A percentile compares a stretch with the other conserved stretches of the same genome.
Conservation (phyloP, 2,888 invertebrate genomes). For the Apamea monoglypha region DNA sequence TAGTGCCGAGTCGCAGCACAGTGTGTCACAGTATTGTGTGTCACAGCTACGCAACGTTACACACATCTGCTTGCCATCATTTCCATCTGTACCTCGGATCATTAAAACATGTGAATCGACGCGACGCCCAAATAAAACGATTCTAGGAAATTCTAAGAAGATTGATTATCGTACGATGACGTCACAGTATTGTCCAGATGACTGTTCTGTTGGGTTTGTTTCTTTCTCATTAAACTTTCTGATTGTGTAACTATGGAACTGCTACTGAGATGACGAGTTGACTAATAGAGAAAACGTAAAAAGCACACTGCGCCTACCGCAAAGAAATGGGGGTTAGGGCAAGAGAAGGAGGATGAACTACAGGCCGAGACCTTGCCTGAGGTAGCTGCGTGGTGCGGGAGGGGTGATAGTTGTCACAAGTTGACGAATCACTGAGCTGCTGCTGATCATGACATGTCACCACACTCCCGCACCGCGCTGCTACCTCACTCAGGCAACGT, state of each 20-base stretch:
- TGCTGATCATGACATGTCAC: no score
- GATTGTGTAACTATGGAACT: neutral
- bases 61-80: slow-evolving; percentile 14
- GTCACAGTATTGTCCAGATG: slow-evolving; percentile 20
- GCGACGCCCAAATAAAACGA: slow-evolving; percentile 4
- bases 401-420: no score
- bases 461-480: no score
- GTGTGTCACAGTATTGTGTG: no score
- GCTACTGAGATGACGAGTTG: neutral
- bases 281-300: neutral
- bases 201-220: neutral
- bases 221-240: neutral
- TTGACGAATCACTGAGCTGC: no score
- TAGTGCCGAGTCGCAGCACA: neutral
- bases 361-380: no score
- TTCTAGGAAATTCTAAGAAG: slow-evolving; percentile 20
- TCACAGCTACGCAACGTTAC: neutral
- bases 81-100: neutral
- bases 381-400: no score
- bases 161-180: neutral
- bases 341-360: neutral
- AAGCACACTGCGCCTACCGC: neutral
- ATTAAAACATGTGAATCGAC: neutral
- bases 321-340: neutral
- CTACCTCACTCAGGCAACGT: no score